Evolutionary conservation across 2,888 invertebrate genomes (phyloP).

Genomic region (Tanytarsus gracilentus): DNA sequence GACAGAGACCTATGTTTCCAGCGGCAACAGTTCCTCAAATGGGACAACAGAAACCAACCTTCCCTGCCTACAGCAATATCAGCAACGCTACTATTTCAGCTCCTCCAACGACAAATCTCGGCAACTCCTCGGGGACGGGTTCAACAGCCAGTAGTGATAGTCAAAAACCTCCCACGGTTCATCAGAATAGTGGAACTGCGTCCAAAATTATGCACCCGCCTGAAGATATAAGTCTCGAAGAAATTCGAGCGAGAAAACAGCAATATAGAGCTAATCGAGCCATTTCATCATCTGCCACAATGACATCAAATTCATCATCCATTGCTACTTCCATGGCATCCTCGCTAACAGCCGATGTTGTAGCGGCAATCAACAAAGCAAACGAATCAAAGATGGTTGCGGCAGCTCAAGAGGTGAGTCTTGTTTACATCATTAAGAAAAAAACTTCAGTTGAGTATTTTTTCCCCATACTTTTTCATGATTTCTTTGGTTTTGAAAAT

Average conservation of each 20-base stretch:
- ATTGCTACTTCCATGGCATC: conserved; percentile 37
- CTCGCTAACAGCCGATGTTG: conserved; percentile 47
- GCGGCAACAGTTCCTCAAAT: conserved; percentile 60
- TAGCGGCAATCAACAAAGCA: conserved; percentile 44
- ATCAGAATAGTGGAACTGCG: conserved; percentile 70
- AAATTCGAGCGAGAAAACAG: conserved; percentile 60
- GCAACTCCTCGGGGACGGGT: conserved; percentile 44
- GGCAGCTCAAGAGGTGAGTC: conserved; percentile 33
- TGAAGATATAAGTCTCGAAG: conserved; percentile 85
- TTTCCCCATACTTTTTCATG: conserved; percentile 26
- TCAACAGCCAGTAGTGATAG: conserved; percentile 38
- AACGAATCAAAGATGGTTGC: conserved; percentile 32
- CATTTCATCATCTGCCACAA: conserved; percentile 30
- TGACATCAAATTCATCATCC: conserved; percentile 29
- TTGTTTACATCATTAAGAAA: conserved; percentile 35
- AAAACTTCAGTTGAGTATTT: no score
- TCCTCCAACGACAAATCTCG: conserved; percentile 51
- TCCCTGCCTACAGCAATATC: conserved; percentile 70
- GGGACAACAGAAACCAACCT: conserved; percentile 61
- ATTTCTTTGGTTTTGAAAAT: conserved; percentile 14
- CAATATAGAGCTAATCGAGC: conserved; percentile 50
- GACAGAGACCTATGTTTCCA: conserved; percentile 72
- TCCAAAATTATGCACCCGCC: conserved; percentile 89
- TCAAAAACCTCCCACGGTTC: conserved; percentile 38
- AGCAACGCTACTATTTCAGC: conserved; percentile 66